phyloP scores from a whole-genome alignment of 2,113 vertebrate species.

The Paramormyrops kingsleyae region DNA sequence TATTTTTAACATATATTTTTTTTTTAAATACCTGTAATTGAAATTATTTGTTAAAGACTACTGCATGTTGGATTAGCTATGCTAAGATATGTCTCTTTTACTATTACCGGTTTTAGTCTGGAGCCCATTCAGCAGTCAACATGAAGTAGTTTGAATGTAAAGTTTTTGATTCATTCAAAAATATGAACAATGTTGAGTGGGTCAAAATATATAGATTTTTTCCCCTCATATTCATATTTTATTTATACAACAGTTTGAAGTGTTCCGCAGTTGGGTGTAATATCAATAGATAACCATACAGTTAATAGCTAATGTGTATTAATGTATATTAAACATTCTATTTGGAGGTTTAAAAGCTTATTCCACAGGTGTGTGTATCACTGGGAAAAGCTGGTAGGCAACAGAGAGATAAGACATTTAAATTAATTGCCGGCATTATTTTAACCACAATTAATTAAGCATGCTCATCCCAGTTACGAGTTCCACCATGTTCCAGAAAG shows the following conservation, averaged over 20 bases:
- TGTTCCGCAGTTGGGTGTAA: slow-evolving; percentile 15
- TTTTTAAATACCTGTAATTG: neutral
- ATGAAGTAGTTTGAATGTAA: neutral
- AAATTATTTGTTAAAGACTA: neutral
- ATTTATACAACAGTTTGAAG: neutral
- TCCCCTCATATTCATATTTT: neutral
- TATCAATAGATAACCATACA: slow-evolving; percentile 20
- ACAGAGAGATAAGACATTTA: slow-evolving; percentile 22
- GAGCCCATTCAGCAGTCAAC: neutral
- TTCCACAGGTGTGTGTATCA: slow-evolving; percentile 31
- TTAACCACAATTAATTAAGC: slow-evolving; percentile 22
- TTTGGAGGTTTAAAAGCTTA: slow-evolving; percentile 15
- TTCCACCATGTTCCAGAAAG: slow-evolving; percentile 1
- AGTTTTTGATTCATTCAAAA: neutral
- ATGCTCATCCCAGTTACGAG: neutral
- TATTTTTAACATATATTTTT: neutral
- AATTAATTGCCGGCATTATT: slow-evolving; percentile 24
- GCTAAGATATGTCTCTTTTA: neutral
- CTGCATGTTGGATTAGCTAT: neutral
- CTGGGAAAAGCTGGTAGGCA: slow-evolving; percentile 14
- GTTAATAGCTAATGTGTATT: slow-evolving; percentile 10
- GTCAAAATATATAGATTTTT: neutral
- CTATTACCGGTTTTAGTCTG: neutral
- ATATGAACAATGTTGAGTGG: neutral
- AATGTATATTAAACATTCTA: slow-evolving; percentile 31